A percentile compares a stretch with the other conserved stretches of the same genome.
Evolutionary conservation across 1,140 invertebrate genomes (phyloP).

Genomic region (Aphelinus certus): DNA sequence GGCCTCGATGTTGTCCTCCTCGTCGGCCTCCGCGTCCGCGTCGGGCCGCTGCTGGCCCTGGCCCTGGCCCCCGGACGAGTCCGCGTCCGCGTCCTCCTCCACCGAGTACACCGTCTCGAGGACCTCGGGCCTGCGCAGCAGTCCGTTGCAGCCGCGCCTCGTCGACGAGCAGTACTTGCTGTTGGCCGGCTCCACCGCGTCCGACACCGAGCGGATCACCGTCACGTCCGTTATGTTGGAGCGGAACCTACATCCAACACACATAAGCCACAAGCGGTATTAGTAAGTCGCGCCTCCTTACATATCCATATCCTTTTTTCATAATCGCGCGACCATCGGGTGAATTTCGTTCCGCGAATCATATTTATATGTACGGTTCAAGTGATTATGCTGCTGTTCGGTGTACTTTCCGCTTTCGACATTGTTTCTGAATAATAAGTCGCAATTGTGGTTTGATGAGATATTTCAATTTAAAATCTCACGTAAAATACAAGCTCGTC

Average conservation of each 20-base stretch:
- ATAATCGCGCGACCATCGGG: no score
- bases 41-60: slow-evolving; percentile 52
- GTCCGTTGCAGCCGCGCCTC: slow-evolving; percentile 75
- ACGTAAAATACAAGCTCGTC: no score
- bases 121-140: slow-evolving; percentile 79
- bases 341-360: no score
- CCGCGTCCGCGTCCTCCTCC: slow-evolving; percentile 79
- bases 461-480: no score
- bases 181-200: slow-evolving; percentile 75
- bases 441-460: no score
- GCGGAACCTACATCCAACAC: slow-evolving; percentile 53
- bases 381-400: no score
- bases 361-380: no score
- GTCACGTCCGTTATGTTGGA: slow-evolving; percentile 70
- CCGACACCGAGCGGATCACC: slow-evolving; percentile 80
- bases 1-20: slow-evolving; percentile 45
- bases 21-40: slow-evolving; percentile 55
- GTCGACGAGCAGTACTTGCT: slow-evolving; percentile 74
- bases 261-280: no score
- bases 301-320: no score
- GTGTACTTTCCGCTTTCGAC: no score
- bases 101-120: slow-evolving; percentile 88
- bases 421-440: no score
- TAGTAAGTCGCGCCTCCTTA: no score
- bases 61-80: not conserved